Evolutionary conservation across 2,113 vertebrate genomes (phyloP), one percentile per base, ranked within the genome.

Genomic region (Podiceps cristatus): DNA sequence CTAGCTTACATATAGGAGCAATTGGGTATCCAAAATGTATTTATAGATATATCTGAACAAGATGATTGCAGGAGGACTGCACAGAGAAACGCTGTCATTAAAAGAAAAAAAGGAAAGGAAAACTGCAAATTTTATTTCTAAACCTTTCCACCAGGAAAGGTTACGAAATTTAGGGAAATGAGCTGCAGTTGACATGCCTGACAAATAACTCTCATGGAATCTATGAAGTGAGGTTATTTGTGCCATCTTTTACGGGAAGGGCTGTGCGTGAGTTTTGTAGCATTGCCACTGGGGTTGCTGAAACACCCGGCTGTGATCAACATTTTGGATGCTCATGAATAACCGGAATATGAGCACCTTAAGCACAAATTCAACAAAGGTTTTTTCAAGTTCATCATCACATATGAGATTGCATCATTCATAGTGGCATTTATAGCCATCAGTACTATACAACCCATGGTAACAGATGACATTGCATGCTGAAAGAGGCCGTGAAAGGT

Each of bases 401-500:
- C 95, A 96, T 93, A 95, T 90, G 95, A 96, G 96, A 96, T 96
- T 97, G 97, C 95, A 94, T 98, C 97, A 97, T 98, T 98, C 95
- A 95, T 91, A 94, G 92, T 98, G 97, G 97, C 97, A 97, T 97
- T 97, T 98, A 96, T 95, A 97, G 97, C 97, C 96, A 97, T 95
- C 91, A 98, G 96, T 96, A 95, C 96, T 96, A 96, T 93, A 97
- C 96, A 97, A 97, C 96, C 97, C 92, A 95, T 97, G 93, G 97
- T 97, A 98, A 97, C 96, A 96, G 97, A 98, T 97, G 97, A 97
- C 97, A 97, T 98, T 97, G 96, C 96, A 96, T 47, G 95, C 95
- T 97, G 96, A 97, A 97, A 97, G 97, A 97, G 97, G 97, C 96
- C 96, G 22, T 82, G 96, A 98, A 97, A 97, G 97, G 97, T 97